A percentile compares a stretch with the other conserved stretches of the same genome.
Evolutionary conservation across 2,888 invertebrate species (phyloP).

Genomic region (Andricus quercusramuli): DNA sequence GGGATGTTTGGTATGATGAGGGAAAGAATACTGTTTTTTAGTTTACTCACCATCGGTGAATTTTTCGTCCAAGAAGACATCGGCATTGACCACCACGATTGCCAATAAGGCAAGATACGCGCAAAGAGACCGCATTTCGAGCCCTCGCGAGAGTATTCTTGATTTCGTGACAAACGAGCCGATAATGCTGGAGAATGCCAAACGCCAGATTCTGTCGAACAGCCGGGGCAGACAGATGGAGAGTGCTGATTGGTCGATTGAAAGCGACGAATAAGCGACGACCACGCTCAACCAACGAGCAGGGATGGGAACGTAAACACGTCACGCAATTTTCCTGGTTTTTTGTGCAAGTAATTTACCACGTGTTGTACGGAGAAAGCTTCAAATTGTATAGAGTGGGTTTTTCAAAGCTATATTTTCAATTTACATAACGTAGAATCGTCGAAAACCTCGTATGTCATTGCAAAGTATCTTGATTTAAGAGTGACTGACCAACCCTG

Average conservation of each 20-base stretch:
- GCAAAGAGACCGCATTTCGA: conserved; percentile 81
- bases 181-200: conserved; percentile 64
- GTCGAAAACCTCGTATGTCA: too few relatives aligned
- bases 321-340: too few relatives aligned
- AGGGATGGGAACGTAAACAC: too few relatives aligned
- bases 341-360: too few relatives aligned
- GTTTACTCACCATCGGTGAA: conserved; percentile 89
- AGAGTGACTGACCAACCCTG: too few relatives aligned
- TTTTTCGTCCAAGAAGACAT: conserved; percentile 89
- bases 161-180: conserved; percentile 72
- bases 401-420: too few relatives aligned
- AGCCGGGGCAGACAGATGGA: conserved; percentile 84
- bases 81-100: conserved; percentile 83
- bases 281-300: conserved; percentile 83
- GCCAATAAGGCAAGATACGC: conserved; percentile 82
- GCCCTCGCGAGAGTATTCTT: conserved; percentile 59
- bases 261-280: conserved; percentile 81
- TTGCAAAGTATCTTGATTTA: too few relatives aligned
- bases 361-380: too few relatives aligned
- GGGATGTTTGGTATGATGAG: not conserved
- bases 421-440: too few relatives aligned
- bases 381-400: too few relatives aligned
- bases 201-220: conserved; percentile 57
- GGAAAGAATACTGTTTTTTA: not conserved
- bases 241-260: conserved; percentile 81